Conservation (phyloP, 2,888 invertebrate genomes). For the Caenorhabditis sulstoni region DNA sequence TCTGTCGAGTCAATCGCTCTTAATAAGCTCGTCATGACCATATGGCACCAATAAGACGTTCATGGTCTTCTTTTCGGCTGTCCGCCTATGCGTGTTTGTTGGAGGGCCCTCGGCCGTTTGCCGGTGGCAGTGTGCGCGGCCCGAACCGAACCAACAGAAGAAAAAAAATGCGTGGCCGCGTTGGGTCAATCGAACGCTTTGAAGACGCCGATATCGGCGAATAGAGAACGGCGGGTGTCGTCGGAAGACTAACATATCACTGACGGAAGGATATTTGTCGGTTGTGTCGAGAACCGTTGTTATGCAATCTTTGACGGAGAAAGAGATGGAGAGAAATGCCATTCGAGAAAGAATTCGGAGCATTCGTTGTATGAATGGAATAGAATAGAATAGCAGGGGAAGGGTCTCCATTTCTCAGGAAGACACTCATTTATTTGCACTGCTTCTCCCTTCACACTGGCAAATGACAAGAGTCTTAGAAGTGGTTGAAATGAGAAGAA, state of each 20-base stretch:
- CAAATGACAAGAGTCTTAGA: neutral
- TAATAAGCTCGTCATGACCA: conserved; percentile 46
- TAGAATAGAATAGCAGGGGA: conserved; percentile 7
- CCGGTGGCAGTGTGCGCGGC: conserved; percentile 25
- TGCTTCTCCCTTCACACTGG: neutral
- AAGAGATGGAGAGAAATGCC: conserved; percentile 6
- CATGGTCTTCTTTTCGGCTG: too few relatives aligned
- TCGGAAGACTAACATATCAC: conserved; percentile 41
- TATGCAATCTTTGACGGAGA: conserved; percentile 6
- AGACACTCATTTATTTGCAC: conserved; percentile 23
- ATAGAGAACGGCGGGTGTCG: too few relatives aligned
- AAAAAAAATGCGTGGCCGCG: conserved; percentile 37
- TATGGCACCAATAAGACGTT: conserved; percentile 32
- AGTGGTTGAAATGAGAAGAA: neutral
- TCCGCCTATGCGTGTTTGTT: conserved; percentile 28
- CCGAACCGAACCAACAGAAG: conserved; percentile 13
- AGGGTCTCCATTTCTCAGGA: conserved; percentile 12
- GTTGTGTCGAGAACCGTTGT: neutral
- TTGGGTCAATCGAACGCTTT: conserved; percentile 25
- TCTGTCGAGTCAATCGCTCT: conserved; percentile 39
- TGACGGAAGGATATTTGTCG: conserved; percentile 28
- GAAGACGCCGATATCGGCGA: conserved; percentile 30
- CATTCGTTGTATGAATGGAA: conserved; percentile 20
- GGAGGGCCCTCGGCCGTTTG: conserved; percentile 11
- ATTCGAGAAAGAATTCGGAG: conserved; percentile 7